A percentile compares a stretch with the other conserved stretches of the same genome.
These are phyloP conservation scores for Periplaneta americana DNA, from an alignment of 1,140 invertebrate species.

Conservation along the genomic window DNA sequence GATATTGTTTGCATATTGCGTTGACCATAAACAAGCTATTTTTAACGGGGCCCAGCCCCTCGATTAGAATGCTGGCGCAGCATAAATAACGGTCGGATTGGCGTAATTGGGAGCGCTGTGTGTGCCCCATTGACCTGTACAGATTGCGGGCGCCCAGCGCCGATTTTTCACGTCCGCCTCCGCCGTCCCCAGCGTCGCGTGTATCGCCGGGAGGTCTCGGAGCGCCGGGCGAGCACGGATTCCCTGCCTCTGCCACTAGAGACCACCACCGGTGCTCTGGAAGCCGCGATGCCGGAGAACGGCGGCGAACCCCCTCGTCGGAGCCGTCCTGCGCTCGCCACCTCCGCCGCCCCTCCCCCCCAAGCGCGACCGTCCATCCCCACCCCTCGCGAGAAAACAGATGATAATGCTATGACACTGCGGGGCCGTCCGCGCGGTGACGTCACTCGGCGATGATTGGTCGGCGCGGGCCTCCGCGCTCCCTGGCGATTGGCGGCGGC, in stretches of 20 bases:
- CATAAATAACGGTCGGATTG: too few species aligned
- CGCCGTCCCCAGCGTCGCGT: neutral
- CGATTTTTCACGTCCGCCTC: too few species aligned
- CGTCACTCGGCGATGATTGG: constrained; percentile 15
- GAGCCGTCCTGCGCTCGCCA: neutral
- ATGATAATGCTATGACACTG: constrained; percentile 23
- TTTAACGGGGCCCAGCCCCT: too few species aligned
- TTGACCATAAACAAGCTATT: too few species aligned
- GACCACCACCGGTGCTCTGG: constrained; percentile 1
- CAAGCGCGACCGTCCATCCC: neutral
- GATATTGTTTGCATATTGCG: too few species aligned
- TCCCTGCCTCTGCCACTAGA: neutral
- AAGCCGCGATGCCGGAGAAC: neutral
- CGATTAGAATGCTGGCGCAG: too few species aligned
- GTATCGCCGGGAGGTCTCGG: neutral
- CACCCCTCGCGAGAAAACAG: constrained; percentile 13
- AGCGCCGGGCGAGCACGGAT: neutral
- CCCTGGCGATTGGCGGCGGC: neutral
- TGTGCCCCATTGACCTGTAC: too few species aligned
- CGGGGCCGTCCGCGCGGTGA: constrained; percentile 11
- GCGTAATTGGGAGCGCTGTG: too few species aligned
- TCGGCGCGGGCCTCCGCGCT: neutral
- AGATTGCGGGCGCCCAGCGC: too few species aligned
- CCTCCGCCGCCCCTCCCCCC: neutral
- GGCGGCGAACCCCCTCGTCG: neutral